Evolutionary conservation across 2,113 vertebrate genomes (phyloP).

Genomic region (Alethe castanea): DNA sequence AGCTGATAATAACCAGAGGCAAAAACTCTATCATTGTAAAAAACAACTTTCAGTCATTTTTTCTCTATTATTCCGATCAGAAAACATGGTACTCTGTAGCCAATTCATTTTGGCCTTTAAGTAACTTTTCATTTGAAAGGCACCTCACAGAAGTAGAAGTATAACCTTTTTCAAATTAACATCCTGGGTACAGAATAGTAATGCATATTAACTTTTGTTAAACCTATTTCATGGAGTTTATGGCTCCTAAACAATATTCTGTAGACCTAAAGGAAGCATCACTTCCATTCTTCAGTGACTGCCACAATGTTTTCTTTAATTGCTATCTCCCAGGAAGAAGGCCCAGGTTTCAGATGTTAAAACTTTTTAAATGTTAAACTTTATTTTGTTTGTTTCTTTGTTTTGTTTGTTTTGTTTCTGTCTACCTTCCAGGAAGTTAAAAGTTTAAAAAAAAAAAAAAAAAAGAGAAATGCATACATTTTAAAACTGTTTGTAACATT

Average conservation of each 20-base stretch:
- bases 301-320: not conserved
- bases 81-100: conserved; percentile 52
- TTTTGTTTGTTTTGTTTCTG: too few species aligned
- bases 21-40: conserved; percentile 60
- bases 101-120: conserved; percentile 68
- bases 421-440: not conserved
- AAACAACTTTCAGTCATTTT: conserved; percentile 67
- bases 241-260: conserved; percentile 25
- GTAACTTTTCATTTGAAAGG: conserved; percentile 65
- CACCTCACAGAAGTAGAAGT: conserved; percentile 30
- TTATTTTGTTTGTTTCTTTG: too few species aligned
- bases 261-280: not conserved
- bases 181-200: conserved; percentile 28
- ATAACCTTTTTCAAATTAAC: conserved; percentile 12
- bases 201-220: conserved; percentile 44
- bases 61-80: conserved; percentile 63
- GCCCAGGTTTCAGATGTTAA: not conserved
- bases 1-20: conserved; percentile 65
- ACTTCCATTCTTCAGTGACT: not conserved
- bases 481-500: not conserved
- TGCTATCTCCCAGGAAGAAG: not conserved
- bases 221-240: conserved; percentile 8
- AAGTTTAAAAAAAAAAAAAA: not conserved
- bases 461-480: not conserved
- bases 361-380: not conserved